phyloP scores from a whole-genome alignment of 1,140 invertebrate genomes.

The Drosophila takahashii region DNA sequence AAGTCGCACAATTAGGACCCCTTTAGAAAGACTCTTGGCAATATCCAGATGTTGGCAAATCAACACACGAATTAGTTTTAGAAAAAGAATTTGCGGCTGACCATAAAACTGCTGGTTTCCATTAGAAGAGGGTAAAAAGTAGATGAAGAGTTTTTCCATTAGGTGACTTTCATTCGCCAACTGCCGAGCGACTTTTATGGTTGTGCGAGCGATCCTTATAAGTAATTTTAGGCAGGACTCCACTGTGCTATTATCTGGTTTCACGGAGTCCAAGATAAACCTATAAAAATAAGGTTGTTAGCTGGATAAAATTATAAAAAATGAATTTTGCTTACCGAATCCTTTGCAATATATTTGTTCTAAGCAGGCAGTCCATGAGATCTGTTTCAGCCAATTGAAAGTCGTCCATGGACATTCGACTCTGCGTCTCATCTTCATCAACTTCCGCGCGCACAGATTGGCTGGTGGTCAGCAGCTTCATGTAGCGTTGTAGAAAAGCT shows the following conservation, averaged over 20 bases:
- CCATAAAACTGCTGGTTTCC: constrained; percentile 57
- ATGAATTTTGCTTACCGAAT: constrained; percentile 86
- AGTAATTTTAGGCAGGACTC: constrained; percentile 90
- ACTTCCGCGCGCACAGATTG: constrained; percentile 59
- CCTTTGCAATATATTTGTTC: constrained; percentile 91
- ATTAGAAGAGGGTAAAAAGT: constrained; percentile 86
- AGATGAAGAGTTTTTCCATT: constrained; percentile 86
- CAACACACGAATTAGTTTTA: constrained; percentile 75
- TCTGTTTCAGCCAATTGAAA: constrained; percentile 92
- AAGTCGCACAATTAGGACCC: constrained; percentile 45
- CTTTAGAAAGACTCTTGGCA: constrained; percentile 52
- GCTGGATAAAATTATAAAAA: not conserved
- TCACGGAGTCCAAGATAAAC: constrained; percentile 89
- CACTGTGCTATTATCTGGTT: constrained; percentile 88
- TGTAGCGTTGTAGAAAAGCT: constrained; percentile 70
- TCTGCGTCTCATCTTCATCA: constrained; percentile 85
- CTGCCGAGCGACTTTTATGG: constrained; percentile 86
- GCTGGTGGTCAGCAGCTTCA: constrained; percentile 65
- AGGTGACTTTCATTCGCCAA: constrained; percentile 87
- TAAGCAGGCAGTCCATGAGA: constrained; percentile 89
- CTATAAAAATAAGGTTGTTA: constrained; percentile 76
- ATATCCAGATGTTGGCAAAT: constrained; percentile 70
- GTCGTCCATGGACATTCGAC: constrained; percentile 90
- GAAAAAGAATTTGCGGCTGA: constrained; percentile 64
- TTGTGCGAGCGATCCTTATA: constrained; percentile 89